Conservation (phyloP, 2,888 invertebrate species). For the Drepana falcataria region DNA sequence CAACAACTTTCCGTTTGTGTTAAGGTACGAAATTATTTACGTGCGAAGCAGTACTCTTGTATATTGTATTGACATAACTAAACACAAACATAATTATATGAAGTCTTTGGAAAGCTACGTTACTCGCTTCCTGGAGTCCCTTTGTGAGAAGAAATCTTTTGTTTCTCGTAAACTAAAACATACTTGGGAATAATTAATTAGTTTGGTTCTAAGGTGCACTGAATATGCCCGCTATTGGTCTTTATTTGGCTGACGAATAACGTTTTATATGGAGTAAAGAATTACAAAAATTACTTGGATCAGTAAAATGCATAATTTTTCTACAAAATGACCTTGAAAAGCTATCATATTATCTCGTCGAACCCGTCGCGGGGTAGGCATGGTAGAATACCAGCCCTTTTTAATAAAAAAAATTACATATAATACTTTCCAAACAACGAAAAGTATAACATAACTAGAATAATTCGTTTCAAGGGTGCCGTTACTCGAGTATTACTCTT, state of each 20-base stretch:
- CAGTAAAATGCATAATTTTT: too few relatives aligned
- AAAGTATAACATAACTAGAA: too few relatives aligned
- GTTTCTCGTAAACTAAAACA: not conserved
- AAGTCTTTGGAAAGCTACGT: slow-evolving; percentile 6
- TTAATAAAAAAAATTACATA: too few relatives aligned
- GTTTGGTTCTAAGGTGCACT: not conserved
- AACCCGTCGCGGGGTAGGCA: too few relatives aligned
- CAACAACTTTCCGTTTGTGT: not conserved
- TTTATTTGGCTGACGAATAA: not conserved
- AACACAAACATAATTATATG: slow-evolving; percentile 8
- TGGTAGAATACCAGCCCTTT: too few relatives aligned
- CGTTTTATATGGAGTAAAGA: too few relatives aligned
- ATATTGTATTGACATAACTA: slow-evolving; percentile 4
- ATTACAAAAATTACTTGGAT: too few relatives aligned
- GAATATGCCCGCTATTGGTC: not conserved
- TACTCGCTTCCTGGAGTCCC: not conserved
- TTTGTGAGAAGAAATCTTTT: not conserved
- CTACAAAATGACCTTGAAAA: too few relatives aligned
- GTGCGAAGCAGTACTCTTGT: not conserved
- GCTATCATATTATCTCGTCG: too few relatives aligned
- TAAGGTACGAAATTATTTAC: not conserved
- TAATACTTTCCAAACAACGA: too few relatives aligned
- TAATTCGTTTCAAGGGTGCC: too few relatives aligned
- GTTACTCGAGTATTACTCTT: too few relatives aligned
- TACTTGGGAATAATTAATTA: not conserved